Base-by-base conservation (phyloP, 2,888 invertebrate species). In the Pasiphila rectangulata region DNA sequence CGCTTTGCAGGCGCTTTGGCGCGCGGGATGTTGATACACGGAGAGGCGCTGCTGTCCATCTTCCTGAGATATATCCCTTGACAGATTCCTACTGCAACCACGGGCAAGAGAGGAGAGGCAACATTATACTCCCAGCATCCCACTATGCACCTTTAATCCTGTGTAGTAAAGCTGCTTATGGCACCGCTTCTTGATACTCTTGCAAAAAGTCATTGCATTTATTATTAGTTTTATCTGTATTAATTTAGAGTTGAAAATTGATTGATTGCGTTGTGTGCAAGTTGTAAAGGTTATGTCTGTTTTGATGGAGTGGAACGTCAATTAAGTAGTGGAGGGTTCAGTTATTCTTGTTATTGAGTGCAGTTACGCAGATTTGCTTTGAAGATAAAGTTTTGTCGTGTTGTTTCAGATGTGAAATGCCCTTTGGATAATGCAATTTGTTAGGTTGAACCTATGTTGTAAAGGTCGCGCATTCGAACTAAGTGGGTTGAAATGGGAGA, bases 261-360 rank as follows among this genome's bases (percentile, higher is more conserved):
- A 57, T 59, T 59, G 60, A 57, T 55, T 46, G 46, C 32, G 51
- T 51, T 46, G 29, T 54, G 34, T 41, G 32, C 52, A 52, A 54
- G 60, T 68, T 64, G 75, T 66, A 59, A 54, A 63, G 72, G 74
- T 70, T 74, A 76, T 74, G 79, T 75, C 76, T 79, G 75, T 79
- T 80, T 79, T 87, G 85, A 86, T 85, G 76, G 84, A 87, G 85
- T 85, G 82, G 78, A 67, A 77, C 77, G 84, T 84, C 87, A 86
- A 85, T 86, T 85, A 86, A 79, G 77, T 75, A 73, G 74, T 74
- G 75, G 76, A 79, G 78, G 78, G 77, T 75, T 80, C 74, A 64
- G 73, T 70, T 71, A 72, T 71, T 78, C 75, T 73, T 68, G 64
- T 85, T 86, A 85, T 83, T 79, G 84, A 85, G 82, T 82, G 82